Percentiles rank a stretch among this genome's conserved stretches.
phyloP scores from a whole-genome alignment of 2,888 invertebrate genomes.

The Scelioninae gen. 2 region DNA sequence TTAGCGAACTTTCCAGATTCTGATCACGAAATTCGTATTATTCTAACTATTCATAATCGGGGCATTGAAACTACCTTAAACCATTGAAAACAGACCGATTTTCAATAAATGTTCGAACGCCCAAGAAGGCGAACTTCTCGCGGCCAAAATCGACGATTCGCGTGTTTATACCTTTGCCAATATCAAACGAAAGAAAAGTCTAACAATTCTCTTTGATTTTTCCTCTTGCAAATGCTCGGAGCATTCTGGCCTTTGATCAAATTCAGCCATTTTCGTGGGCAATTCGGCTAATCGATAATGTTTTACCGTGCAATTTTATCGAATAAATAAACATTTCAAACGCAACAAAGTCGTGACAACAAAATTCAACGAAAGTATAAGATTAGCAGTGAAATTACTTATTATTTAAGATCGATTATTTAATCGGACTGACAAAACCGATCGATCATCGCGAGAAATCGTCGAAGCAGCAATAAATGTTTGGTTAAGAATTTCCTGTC shows the following conservation, averaged over 20 bases:
- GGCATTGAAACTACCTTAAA: slow-evolving; percentile 39
- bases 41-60: slow-evolving; percentile 54
- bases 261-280: background rate
- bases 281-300: background rate
- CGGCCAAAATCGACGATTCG: slow-evolving; percentile 30
- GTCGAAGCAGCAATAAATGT: no score
- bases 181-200: slow-evolving; percentile 22
- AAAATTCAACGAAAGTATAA: slow-evolving; percentile 1
- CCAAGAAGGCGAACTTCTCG: slow-evolving; percentile 23
- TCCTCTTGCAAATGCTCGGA: background rate
- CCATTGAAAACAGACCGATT: slow-evolving; percentile 48
- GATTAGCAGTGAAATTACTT: no score
- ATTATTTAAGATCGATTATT: no score
- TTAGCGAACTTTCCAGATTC: slow-evolving; percentile 53
- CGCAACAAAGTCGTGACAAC: background rate
- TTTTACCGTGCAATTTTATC: background rate
- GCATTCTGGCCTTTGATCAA: background rate
- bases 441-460: no score
- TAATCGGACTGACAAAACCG: no score
- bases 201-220: slow-evolving; percentile 10
- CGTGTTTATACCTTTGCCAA: slow-evolving; percentile 19
- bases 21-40: slow-evolving; percentile 55
- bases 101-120: slow-evolving; percentile 43
- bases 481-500: no score
- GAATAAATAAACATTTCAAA: slow-evolving; percentile 1